A percentile compares a stretch with the other conserved stretches of the same genome.
These are phyloP conservation scores for Meiosimyza platycephala DNA, from an alignment of 2,888 invertebrate genomes.

Conservation along the genomic window DNA sequence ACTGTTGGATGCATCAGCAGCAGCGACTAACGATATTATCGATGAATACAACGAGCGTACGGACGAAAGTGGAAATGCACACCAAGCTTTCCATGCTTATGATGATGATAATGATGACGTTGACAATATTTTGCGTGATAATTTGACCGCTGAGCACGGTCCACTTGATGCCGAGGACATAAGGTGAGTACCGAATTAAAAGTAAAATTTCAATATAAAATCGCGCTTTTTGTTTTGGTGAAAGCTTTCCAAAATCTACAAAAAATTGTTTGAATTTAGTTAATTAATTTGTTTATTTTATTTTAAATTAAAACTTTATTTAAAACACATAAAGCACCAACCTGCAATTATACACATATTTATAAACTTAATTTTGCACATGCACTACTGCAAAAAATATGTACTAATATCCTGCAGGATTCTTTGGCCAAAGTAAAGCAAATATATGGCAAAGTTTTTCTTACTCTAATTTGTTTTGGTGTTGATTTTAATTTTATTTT, in stretches of 20 bases:
- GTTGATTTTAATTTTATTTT: conserved; percentile 48
- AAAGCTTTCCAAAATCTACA: conserved; percentile 8
- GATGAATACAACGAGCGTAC: conserved; percentile 48
- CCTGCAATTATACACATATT: conserved; percentile 3
- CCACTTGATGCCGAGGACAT: conserved; percentile 59
- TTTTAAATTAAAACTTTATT: background rate
- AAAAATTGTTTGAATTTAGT: no score
- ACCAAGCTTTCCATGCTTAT: conserved; percentile 49
- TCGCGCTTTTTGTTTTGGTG: conserved; percentile 22
- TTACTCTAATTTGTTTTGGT: conserved; percentile 21
- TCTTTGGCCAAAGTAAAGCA: background rate
- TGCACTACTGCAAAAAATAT: background rate
- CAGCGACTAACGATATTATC: conserved; percentile 57
- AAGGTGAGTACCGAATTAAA: conserved; percentile 54
- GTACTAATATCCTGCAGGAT: conserved; percentile 18
- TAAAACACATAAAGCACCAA: conserved; percentile 17
- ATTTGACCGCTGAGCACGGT: conserved; percentile 43
- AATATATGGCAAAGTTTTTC: conserved; percentile 7
- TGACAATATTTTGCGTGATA: conserved; percentile 49
- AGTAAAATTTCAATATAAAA: background rate
- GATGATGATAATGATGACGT: conserved; percentile 49
- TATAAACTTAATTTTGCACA: conserved; percentile 18
- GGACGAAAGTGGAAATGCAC: conserved; percentile 47
- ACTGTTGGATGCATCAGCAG: conserved; percentile 61
- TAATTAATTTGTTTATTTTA: background rate